Percentiles rank a stretch among this genome's conserved stretches.
Evolutionary conservation across 2,113 vertebrate species (phyloP).

Genomic region (Anolis sagrei): DNA sequence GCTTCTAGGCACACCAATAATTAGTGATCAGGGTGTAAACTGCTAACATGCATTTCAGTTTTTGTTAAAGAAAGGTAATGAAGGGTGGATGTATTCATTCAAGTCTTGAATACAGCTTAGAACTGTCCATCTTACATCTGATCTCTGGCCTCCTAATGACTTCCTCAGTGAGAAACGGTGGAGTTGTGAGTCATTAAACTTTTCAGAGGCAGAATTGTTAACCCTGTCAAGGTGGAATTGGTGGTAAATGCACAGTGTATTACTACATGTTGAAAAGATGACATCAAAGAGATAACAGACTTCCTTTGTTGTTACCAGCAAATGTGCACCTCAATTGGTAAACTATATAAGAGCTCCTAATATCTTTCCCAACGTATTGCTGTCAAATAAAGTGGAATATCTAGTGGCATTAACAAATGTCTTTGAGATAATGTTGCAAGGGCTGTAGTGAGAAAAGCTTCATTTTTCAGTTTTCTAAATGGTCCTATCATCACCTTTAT

Average conservation of each 20-base stretch:
- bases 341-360: accelerated
- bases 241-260: accelerated
- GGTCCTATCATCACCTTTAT: no score
- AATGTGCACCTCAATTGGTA: background rate
- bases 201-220: conserved; percentile 16
- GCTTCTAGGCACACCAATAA: background rate
- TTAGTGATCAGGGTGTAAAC: background rate
- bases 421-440: background rate
- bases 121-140: background rate
- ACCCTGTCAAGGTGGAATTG: conserved; percentile 2
- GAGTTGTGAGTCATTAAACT: background rate
- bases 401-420: background rate
- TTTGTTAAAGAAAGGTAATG: background rate
- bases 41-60: background rate
- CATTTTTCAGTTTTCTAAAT: background rate
- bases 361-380: background rate
- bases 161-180: conserved; percentile 46
- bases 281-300: background rate
- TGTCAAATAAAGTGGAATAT: background rate
- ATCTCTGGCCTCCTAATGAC: conserved; percentile 54
- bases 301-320: conserved; percentile 14
- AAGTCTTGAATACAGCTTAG: conserved; percentile 17
- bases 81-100: background rate
- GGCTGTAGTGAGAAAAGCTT: background rate
- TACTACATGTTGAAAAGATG: background rate